Conservation (phyloP, 2,113 vertebrate genomes). For the Scartelaos histophorus region DNA sequence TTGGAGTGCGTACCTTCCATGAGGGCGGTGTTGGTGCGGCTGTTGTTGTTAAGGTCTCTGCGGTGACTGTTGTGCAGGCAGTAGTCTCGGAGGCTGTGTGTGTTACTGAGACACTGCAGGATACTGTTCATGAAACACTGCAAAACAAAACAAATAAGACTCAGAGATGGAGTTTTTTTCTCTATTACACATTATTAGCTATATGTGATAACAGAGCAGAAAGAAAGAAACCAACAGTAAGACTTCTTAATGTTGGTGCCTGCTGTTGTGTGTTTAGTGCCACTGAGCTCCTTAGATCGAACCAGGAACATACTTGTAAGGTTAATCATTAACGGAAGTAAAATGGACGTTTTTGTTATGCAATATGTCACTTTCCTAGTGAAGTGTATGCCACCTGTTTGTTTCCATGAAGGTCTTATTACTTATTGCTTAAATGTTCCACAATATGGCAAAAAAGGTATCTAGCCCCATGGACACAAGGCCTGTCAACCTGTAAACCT, state of each 20-base stretch:
- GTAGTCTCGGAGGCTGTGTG: conserved; percentile 91
- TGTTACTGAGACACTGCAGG: conserved; percentile 99
- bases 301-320: not conserved
- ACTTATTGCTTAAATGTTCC: no score
- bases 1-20: conserved; percentile 85
- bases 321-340: no score
- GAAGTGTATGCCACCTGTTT: no score
- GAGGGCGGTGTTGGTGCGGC: conserved; percentile 88
- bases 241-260: not conserved
- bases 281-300: not conserved
- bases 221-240: not conserved
- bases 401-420: no score
- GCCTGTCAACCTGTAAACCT: no score
- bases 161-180: not conserved
- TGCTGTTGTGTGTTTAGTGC: no score
- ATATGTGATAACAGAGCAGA: not conserved
- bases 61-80: conserved; percentile 92
- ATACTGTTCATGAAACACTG: conserved; percentile 99
- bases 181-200: not conserved
- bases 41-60: conserved; percentile 92
- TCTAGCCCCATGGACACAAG: no score
- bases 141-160: conserved; percentile 12
- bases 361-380: no score
- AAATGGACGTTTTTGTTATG: no score
- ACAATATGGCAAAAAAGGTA: no score